Percentiles rank a stretch among this genome's conserved stretches.
Evolutionary conservation across 2,888 invertebrate genomes (phyloP).

Genomic region (Ophion obscuratus): DNA sequence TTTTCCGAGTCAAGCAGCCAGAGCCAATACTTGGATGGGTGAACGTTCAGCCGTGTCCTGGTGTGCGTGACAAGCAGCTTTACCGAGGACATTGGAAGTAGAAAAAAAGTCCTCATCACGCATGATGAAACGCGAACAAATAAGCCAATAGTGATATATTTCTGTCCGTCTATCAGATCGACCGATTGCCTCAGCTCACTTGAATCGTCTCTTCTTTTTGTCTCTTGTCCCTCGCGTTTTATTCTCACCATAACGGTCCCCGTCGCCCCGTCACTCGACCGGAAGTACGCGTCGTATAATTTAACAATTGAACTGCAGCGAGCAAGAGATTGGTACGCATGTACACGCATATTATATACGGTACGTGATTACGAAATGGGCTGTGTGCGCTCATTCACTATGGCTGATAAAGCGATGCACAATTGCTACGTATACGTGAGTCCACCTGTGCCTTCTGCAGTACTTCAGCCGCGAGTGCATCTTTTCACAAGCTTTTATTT

Average conservation of each 20-base stretch:
- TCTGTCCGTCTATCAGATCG: no score
- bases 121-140: no score
- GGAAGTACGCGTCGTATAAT: slow-evolving; percentile 56
- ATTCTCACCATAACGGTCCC: slow-evolving; percentile 7
- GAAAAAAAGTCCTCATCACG: no score
- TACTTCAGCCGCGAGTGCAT: neutral
- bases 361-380: slow-evolving; percentile 15
- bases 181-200: slow-evolving; percentile 55
- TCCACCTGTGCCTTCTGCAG: slow-evolving; percentile 6
- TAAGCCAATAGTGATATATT: no score
- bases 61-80: neutral
- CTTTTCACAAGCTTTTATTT: neutral
- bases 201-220: slow-evolving; percentile 21
- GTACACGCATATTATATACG: slow-evolving; percentile 5
- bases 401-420: neutral
- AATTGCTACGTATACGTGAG: neutral
- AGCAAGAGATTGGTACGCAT: slow-evolving; percentile 35
- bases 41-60: neutral
- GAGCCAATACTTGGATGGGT: neutral
- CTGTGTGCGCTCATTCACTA: slow-evolving; percentile 1
- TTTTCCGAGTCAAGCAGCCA: neutral
- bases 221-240: slow-evolving; percentile 23
- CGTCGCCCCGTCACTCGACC: slow-evolving; percentile 13
- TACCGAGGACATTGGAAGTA: no score
- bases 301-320: slow-evolving; percentile 60